Percentiles rank a stretch among this genome's conserved stretches.
Evolutionary conservation across 2,797 vertebrate genomes (phyloP).

Genomic region (Parambassis ranga): DNA sequence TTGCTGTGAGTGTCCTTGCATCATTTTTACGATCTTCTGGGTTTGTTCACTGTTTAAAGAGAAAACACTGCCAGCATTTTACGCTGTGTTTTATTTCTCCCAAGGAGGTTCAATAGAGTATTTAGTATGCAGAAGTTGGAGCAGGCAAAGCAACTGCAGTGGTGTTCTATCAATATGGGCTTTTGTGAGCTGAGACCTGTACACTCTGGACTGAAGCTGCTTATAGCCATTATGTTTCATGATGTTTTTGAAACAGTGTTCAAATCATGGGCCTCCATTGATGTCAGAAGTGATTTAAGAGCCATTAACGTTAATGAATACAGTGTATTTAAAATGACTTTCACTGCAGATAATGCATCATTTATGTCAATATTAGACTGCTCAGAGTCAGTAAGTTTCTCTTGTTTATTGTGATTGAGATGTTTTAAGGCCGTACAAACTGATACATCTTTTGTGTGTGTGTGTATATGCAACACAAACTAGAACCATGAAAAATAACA

Average conservation of each 20-base stretch:
- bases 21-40: constrained; percentile 55
- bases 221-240: not conserved
- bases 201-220: not conserved
- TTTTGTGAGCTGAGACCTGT: not conserved
- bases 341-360: no score
- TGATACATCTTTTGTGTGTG: no score
- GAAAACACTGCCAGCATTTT: constrained; percentile 53
- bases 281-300: not conserved
- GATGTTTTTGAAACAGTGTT: not conserved
- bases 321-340: no score
- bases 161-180: not conserved
- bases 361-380: no score
- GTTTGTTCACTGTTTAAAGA: constrained; percentile 50
- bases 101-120: constrained; percentile 37
- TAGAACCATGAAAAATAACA: no score
- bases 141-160: constrained; percentile 20
- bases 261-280: not conserved
- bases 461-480: no score
- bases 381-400: no score
- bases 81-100: constrained; percentile 49
- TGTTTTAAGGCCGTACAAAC: no score
- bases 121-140: constrained; percentile 54
- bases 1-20: constrained; percentile 32
- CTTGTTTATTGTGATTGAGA: no score
- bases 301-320: not conserved